Evolutionary conservation across 2,113 vertebrate genomes (phyloP), one percentile per base, ranked within the genome.

Genomic region (Cyprinodon variegatus): DNA sequence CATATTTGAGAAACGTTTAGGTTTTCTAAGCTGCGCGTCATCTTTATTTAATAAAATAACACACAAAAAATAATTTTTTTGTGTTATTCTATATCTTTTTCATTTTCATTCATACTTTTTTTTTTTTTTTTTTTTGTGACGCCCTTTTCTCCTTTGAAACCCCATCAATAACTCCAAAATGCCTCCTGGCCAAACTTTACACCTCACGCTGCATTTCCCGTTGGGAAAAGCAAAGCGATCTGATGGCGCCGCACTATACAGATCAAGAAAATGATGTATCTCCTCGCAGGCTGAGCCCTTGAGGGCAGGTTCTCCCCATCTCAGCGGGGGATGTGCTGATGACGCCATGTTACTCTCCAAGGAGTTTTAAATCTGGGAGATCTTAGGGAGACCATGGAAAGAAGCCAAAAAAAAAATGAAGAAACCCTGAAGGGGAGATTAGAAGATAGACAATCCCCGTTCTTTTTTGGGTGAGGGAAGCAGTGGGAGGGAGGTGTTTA

Each of bases 401-500:
- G 79, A 43, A 86, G 81, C 37, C 65, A 66, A 29, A 29, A 29
- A 29, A n/a, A 29, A 29, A 29, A 29, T 29, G 29, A 29, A 29
- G 29, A 78, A 81, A 69, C 81, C 84, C 87, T 46, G n/a, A 80
- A 83, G 87, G 87, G 73, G 72, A 77, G 85, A 77, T 86, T 82
- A 86, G 65, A 46, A 6, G 48, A 73, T n/a, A 61, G 76, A 65
- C 68, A 29, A 48, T 20, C 37, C 48, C 76, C 73, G 40, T 65
- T 84, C 77, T 73, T 72, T 77, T 75, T 50, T 67, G 68, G 62
- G 48, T 61, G n/a, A 61, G 41, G 63, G 64, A 22, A 46, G 76
- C 61, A 46, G 53, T 48, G 65, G 72, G 45, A 29, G 29, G 72
- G 72, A 4, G 60, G 6, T 46, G 61, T 82, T 74, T 83, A 87